phyloP scores from a whole-genome alignment of 1,140 invertebrate genomes.

The Thaumatotibia leucotreta region DNA sequence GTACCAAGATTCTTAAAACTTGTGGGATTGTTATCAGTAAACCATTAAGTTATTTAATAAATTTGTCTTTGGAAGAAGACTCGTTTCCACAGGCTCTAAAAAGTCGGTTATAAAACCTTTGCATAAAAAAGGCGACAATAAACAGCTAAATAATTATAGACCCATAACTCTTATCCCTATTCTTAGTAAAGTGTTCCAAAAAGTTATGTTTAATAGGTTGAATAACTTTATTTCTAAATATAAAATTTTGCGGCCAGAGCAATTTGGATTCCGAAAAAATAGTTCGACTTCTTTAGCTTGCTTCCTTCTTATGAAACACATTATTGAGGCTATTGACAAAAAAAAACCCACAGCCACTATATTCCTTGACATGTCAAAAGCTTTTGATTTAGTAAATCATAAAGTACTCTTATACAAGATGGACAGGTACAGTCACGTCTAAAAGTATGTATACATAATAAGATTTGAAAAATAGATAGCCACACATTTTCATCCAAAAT shows the following conservation, averaged over 20 bases:
- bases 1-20: neutral
- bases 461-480: too few species aligned
- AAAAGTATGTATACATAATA: too few species aligned
- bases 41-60: neutral
- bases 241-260: neutral
- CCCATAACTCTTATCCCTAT: neutral
- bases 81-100: neutral
- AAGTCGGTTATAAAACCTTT: too few species aligned
- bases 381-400: slow-evolving; percentile 19
- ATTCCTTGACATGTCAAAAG: slow-evolving; percentile 19
- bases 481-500: too few species aligned
- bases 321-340: neutral
- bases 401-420: slow-evolving; percentile 13
- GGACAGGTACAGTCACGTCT: slow-evolving; percentile 15
- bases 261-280: slow-evolving; percentile 10
- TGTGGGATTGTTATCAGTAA: neutral
- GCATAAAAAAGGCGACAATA: neutral
- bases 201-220: neutral
- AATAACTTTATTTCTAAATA: neutral
- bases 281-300: slow-evolving; percentile 14
- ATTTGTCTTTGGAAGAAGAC: neutral
- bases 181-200: neutral
- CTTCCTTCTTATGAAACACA: slow-evolving; percentile 11
- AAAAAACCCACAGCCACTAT: neutral
- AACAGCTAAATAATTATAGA: neutral